Evolutionary conservation across 2,113 vertebrate species (phyloP), one percentile per base, ranked within the genome.

Genomic region (Pteronura brasiliensis): DNA sequence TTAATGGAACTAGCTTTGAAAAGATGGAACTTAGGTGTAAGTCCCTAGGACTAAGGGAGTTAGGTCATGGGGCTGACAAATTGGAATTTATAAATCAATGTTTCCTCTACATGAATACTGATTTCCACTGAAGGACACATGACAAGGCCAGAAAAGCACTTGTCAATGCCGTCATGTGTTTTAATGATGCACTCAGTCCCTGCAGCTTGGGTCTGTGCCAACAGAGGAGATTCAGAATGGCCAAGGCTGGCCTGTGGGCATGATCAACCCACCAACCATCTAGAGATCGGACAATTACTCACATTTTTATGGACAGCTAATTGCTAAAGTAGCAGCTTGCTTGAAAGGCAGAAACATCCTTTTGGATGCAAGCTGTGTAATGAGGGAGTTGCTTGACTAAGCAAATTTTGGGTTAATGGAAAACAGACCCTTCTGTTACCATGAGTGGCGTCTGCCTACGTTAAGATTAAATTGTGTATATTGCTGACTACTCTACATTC

Each of bases 401-500:
- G 96, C 82, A 97, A 96, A 92, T 34, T 88, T 39, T 65, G 55
- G 93, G 90, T 93, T 97, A 98, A 98, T 83, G 90, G 79, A 95
- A 93, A 69, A 88, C 29, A 95, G 44, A 57, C 52, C 89, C 44
- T 94, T 94, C 96, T 92, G 80, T 96, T 95, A 96, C 55, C 87
- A n/a, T 3, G 83, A 97, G 77, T 0, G 0, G 57, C 59, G 2
- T 71, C 59, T 97, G 83, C 49, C 98, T 91, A 39, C 74, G 29
- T 92, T 97, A 89, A 96, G 71, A 97, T 47, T 97, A 93, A 98
- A 97, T 2, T 97, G 82, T 96, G 25, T 81, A 71, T 88, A 93
- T 71, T 97, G 92, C 97, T 98, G 97, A 97, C 89, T 98, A 86
- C 59, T 81, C 95, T 88, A 96, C 36, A 96, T 97, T 98, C 98